Base-by-base conservation (phyloP, 2,888 invertebrate species). In the Drepana falcataria region DNA sequence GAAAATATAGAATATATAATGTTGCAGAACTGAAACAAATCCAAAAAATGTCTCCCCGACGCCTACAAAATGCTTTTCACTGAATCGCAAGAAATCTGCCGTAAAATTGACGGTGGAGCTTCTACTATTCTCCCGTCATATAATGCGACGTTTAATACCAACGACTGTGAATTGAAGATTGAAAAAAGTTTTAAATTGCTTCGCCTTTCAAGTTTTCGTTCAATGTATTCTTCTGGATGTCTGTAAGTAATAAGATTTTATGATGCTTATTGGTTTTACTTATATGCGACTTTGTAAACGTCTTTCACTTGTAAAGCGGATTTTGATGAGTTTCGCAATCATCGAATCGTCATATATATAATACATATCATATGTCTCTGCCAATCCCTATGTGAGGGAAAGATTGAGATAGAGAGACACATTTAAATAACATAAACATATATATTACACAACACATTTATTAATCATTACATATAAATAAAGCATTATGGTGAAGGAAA, bases 81-180 rank as follows among this genome's bases (percentile, higher is more conserved):
- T 75, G 66, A 70, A 72, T 70, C 69, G 70, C 80, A 78, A 78
- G 79, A 87, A 87, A 87, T 87, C 85, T 85, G 75, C 81, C 84
- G 85, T 87, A 83, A 87, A 88, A 87, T 88, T 87, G 87, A 87
- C 81, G 85, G 77, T 68, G 71, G 69, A 70, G 73, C 66, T 65
- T 75, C n/a, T n/a, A n/a, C 76, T 77, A 75, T 81, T 78, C 77
- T 75, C 67, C 68, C 72, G 65, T 71, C 71, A 69, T 73, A 65
- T 66, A 44, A 44, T 60, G 56, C 61, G 37, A 48, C 44, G 56
- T 53, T 56, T 59, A 53, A 60, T 59, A 63, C 65, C 67, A 37
- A 37, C 37, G 69, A 66, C 71, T 66, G 61, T 74, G 79, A 76
- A 83, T 81, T 81, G 79, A 79, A 81, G 76, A 71, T 81, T 83